Conservation (phyloP, 23 tunicate genomes). For the Diplosoma virens region DNA sequence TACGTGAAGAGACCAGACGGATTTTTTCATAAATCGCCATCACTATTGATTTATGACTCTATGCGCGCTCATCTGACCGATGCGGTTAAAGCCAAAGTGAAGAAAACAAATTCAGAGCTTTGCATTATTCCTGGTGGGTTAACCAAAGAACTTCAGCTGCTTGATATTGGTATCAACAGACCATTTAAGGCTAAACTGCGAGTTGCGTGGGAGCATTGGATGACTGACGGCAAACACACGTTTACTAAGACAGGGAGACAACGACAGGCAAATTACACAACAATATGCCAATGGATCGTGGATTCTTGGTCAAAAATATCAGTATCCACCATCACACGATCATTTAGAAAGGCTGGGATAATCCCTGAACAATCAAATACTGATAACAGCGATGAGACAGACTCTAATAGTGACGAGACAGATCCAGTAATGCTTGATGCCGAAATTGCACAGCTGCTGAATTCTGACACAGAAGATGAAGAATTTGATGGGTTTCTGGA, state of each 20-base stretch:
- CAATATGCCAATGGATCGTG: slow-evolving; percentile 53
- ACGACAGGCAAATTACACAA: slow-evolving; percentile 43
- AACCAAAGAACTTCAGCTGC: slow-evolving; percentile 66
- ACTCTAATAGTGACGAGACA: slow-evolving; percentile 48
- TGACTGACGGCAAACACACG: slow-evolving; percentile 52
- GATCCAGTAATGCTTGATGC: slow-evolving; percentile 54
- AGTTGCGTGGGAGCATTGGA: slow-evolving; percentile 59
- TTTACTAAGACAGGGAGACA: slow-evolving; percentile 61
- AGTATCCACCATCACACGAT: slow-evolving; percentile 48
- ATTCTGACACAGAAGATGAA: slow-evolving; percentile 48
- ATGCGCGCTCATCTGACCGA: slow-evolving; percentile 52
- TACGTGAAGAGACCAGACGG: slow-evolving; percentile 56
- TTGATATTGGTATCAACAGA: slow-evolving; percentile 58
- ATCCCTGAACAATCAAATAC: slow-evolving; percentile 49
- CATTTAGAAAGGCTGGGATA: slow-evolving; percentile 52
- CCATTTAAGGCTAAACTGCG: slow-evolving; percentile 51
- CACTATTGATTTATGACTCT: slow-evolving; percentile 43
- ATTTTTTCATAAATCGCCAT: slow-evolving; percentile 52
- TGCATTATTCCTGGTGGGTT: slow-evolving; percentile 55
- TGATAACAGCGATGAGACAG: slow-evolving; percentile 45
- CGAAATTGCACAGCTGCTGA: slow-evolving; percentile 58
- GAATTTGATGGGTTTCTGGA: slow-evolving; percentile 43
- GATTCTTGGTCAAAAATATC: slow-evolving; percentile 48
- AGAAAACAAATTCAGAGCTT: slow-evolving; percentile 51
- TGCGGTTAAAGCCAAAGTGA: slow-evolving; percentile 49